phyloP scores from a whole-genome alignment of 2,797 vertebrate species.

The Borostomias antarcticus region DNA sequence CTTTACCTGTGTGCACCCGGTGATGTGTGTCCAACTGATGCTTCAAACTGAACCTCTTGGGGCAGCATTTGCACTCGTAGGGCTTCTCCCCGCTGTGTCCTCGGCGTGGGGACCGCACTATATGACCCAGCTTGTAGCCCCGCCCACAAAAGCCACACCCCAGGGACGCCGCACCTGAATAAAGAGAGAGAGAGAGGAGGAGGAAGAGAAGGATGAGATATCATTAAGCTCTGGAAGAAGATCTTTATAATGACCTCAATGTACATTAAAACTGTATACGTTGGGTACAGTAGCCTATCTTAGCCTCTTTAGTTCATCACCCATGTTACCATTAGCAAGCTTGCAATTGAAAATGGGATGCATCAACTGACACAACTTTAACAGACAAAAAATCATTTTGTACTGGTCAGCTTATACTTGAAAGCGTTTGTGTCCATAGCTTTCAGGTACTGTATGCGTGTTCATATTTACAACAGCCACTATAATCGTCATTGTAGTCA shows the following conservation, averaged over 20 bases:
- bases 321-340: too few relatives aligned
- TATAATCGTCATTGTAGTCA: neutral
- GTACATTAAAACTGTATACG: too few relatives aligned
- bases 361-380: too few relatives aligned
- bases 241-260: too few relatives aligned
- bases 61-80: constrained; percentile 79
- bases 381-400: too few relatives aligned
- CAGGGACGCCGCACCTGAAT: constrained; percentile 43
- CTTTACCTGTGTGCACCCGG: constrained; percentile 85
- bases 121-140: constrained; percentile 47
- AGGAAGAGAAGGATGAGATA: neutral
- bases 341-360: too few relatives aligned
- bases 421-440: too few relatives aligned
- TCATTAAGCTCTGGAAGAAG: neutral
- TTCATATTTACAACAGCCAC: too few relatives aligned
- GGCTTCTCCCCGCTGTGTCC: constrained; percentile 70
- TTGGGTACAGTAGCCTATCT: too few relatives aligned
- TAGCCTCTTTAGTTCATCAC: too few relatives aligned
- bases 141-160: constrained; percentile 60
- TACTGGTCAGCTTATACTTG: too few relatives aligned
- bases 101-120: constrained; percentile 60
- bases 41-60: constrained; percentile 85
- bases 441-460: too few relatives aligned
- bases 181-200: neutral
- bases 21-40: constrained; percentile 87